Conservation (phyloP, 1,140 invertebrate species). For the Eciton burchellii region DNA sequence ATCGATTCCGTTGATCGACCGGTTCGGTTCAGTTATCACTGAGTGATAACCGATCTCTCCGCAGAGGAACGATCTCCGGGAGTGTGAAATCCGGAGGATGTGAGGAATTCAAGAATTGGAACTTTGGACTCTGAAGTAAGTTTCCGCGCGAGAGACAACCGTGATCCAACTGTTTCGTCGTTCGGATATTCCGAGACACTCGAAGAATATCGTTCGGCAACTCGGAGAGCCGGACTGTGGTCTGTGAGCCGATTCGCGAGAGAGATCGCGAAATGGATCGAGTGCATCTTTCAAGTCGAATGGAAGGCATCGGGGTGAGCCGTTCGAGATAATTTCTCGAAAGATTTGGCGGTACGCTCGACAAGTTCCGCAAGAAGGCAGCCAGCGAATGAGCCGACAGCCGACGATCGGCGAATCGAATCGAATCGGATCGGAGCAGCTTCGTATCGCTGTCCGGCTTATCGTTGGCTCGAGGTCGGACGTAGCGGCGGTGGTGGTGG, state of each 20-base stretch:
- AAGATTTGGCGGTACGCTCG: neutral
- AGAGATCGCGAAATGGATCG: constrained; percentile 8
- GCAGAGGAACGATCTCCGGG: neutral
- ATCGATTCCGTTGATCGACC: constrained; percentile 48
- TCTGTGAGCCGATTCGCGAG: neutral
- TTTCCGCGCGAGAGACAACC: neutral
- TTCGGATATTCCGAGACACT: neutral
- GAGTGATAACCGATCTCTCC: neutral
- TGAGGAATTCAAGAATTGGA: too few relatives aligned
- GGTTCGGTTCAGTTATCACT: too few relatives aligned
- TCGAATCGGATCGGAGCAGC: constrained; percentile 46
- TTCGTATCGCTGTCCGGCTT: neutral
- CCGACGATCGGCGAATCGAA: constrained; percentile 43
- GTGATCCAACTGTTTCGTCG: neutral
- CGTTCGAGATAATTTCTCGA: neutral
- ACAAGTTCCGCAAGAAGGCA: neutral
- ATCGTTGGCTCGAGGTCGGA: constrained; percentile 48
- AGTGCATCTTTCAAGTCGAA: neutral
- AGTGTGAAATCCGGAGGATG: neutral
- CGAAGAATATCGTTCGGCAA: too few relatives aligned
- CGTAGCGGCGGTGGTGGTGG: constrained; percentile 13
- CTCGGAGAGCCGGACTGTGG: neutral
- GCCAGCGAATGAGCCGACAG: neutral
- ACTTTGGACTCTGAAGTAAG: constrained; percentile 12
- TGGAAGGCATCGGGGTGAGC: neutral